Base-by-base conservation (phyloP, 2,888 invertebrate species). In the Heteromyza rotundicornis region DNA sequence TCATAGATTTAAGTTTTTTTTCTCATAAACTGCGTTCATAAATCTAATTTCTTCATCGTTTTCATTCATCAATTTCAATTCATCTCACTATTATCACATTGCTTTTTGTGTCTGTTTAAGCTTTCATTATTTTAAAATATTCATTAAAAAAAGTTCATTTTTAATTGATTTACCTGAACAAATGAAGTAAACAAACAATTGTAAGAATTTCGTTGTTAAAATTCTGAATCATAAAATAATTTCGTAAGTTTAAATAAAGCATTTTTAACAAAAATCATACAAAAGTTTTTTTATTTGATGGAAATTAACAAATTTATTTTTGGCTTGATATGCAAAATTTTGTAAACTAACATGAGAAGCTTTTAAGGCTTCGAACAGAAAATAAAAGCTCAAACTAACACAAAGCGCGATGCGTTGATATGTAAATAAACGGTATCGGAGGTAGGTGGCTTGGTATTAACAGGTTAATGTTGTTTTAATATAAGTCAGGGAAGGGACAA, bases 321-420 rank as follows among this genome's bases (percentile, higher is more conserved):
- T 60, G 63, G 59, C 60, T 17, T 27, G 14, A 51, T 57, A 64
- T 54, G 62, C 62, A 64, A 47, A 55, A 35, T 32, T 51, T 24
- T 12, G 7, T 53, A 16, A 12, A 49, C 60, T 57, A 61, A 61
- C 53, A 44, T 17, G 35, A 36, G 54, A 60, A 49, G 24, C 35
- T 54, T 60, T 64, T 59, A 65, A 64, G 68, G 62, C 65, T 67
- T 63, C 60, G 66, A 68, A 63, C n/a, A 20, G n/a, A 40, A 58
- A 63, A 53, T 69, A 71, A 70, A 74, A 77, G 73, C 75, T 74
- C 69, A 72, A 77, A 79, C 76, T 79, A 79, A 79, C 77, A 76
- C 74, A 79, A 79, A 75, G 74, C 66, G 78, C 74, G 75, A 73
- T 71, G 77, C 63, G 67, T 67, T 51, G 70, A 61, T 65, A 60